Evolutionary conservation across 2,113 vertebrate genomes (phyloP), one percentile per base, ranked within the genome.

Genomic region (Bubo scandiacus): DNA sequence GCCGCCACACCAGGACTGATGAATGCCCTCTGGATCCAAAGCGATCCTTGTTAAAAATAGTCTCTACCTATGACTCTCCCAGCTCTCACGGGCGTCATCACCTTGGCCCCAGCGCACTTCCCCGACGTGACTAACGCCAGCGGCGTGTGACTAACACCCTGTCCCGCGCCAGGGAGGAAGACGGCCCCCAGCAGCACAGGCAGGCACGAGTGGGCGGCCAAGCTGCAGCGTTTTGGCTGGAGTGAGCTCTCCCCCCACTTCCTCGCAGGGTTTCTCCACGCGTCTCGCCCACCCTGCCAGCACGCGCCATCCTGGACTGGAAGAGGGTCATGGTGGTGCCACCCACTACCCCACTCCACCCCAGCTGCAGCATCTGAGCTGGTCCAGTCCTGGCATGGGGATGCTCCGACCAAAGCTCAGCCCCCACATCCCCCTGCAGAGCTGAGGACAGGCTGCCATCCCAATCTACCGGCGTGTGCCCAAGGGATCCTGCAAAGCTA

Each of bases 1-100:
- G 4, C 22, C 2, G 0, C 36, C 12, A 4, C 7, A 3, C 57
- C 1, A 0, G 62, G 10, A n/a, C 11, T 2, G 0, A 13, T 38
- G 26, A 43, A 57, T 4, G 17, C n/a, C 29, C 13, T n/a, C 58
- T 6, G 30, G 34, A 62, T 62, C 38, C 51, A 54, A 45, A 51
- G 55, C 0, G 0, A 42, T 22, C 43, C 63, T 43, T 5, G 13
- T 54, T 43, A 67, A 90, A 74, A 79, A 59, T 1, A 65, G 17
- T 36, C 40, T 55, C 45, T 42, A 52, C 36, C 51, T 42, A 0
- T 9, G 65, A n/a, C 45, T 75, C 32, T 49, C 45, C 26, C 11
- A 11, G 9, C 42, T 74, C 10, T 0, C 61, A 58, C 3, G 0
- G 58, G 42, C 17, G 0, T 42, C 68, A 68, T 40, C 59, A 36